These are phyloP conservation scores for Sebastes miniatus DNA, from an alignment of 2,797 vertebrate species.

Conservation along the genomic window DNA sequence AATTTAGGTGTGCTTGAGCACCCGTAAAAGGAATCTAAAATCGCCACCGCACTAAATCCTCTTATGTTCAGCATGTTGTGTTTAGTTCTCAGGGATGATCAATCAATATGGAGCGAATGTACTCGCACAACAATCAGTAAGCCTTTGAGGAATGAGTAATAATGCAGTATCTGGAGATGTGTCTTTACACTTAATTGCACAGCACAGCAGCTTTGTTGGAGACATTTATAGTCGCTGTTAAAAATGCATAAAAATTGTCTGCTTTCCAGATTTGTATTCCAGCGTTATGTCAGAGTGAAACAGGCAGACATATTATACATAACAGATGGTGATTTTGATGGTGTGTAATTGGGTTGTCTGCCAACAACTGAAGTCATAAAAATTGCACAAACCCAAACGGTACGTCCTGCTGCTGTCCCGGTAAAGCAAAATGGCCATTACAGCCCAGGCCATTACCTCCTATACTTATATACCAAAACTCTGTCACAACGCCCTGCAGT, in stretches of 20 bases:
- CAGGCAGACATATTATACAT: background rate
- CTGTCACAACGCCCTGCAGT: background rate
- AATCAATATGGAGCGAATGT: background rate
- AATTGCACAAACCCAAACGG: background rate
- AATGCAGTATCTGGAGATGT: background rate
- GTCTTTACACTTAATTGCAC: background rate
- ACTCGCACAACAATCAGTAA: background rate
- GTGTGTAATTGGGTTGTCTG: background rate
- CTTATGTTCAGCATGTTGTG: background rate
- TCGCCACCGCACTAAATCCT: background rate
- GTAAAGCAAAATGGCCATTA: background rate
- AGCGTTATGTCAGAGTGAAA: background rate
- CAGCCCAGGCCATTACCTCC: background rate
- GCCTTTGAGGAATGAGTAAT: background rate
- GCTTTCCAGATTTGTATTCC: background rate
- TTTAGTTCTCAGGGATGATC: background rate
- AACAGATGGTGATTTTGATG: background rate
- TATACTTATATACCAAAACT: background rate
- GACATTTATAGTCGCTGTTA: background rate
- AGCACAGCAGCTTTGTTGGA: background rate
- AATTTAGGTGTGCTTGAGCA: too few species aligned
- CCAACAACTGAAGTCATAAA: background rate
- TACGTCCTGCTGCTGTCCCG: background rate
- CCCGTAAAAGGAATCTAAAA: too few species aligned
- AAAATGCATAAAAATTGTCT: background rate